Evolutionary conservation across 1,140 invertebrate genomes (phyloP), one percentile per base, ranked within the genome.

Genomic region (Heterodera schachtii): DNA sequence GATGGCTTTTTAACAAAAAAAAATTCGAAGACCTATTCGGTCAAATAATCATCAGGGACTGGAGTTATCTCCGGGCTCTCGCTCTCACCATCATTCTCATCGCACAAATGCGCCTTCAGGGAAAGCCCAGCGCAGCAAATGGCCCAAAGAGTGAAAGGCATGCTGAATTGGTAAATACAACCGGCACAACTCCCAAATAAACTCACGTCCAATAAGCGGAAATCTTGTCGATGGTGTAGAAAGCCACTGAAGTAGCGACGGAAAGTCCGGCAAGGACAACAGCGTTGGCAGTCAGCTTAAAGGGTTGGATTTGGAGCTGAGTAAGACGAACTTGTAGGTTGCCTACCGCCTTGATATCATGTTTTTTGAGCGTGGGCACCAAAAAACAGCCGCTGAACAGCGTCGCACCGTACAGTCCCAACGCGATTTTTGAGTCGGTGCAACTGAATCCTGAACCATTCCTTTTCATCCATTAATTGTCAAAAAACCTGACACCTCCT

Each of bases 201-300:
- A 84, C 46, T 80, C 41, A 83, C 84, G 80, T 89, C 69, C 79
- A 84, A 52, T 81, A 82, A 11, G 84, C 89, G 44, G 88, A 87
- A 8, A 52, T 80, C 71, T 89, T 89, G 84, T 89, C 86, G 49
- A 89, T 90, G n/a, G n/a, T n/a, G n/a, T 83, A 89, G 80, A 90
- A 89, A 19, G 87, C 89, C 21, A 77, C 31, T 7, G 89, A 73
- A 13, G 88, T 82, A 46, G 79, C 88, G 11, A 76, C 49, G 44
- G 88, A 85, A 43, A 87, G 84, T 3, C 71, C 78, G 67, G 81
- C 64, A 64, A 90, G 75, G 41, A 89, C 8, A 7, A 57, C 31
- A 13, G 83, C 82, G 71, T 90, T 87, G 74, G 66, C 70, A 79
- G 79, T 69, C 13, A 88, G 78, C 87, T 89, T 43, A 85, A 87